Percentiles rank a stretch among this genome's conserved stretches.
These are phyloP conservation scores for Lobophora halterata DNA, from an alignment of 2,888 invertebrate species.

Conservation along the genomic window DNA sequence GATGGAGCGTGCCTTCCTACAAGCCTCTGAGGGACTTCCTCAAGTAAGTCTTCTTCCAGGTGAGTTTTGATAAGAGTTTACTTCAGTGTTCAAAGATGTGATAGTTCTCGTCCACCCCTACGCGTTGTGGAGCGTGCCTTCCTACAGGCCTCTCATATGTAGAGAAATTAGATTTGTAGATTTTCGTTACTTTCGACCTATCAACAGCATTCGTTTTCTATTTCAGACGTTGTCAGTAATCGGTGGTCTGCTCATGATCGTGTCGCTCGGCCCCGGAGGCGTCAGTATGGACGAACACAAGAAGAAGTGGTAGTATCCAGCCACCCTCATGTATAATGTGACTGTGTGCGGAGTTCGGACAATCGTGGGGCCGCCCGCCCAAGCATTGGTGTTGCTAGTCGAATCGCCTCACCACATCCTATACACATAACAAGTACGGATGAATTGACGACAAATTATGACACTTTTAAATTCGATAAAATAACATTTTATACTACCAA, in stretches of 20 bases:
- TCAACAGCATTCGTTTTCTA: neutral
- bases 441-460: too few species aligned
- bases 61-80: too few species aligned
- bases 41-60: conserved; percentile 99
- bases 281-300: conserved; percentile 99
- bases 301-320: conserved; percentile 92
- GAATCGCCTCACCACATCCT: conserved; percentile 20
- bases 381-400: conserved; percentile 26
- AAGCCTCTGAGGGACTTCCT: conserved; percentile 99
- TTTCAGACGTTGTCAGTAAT: conserved; percentile 98
- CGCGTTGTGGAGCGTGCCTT: conserved; percentile 98
- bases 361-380: too few species aligned
- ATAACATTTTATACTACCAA: too few species aligned
- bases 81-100: neutral
- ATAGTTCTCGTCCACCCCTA: conserved; percentile 91
- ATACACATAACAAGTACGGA: conserved; percentile 11
- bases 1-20: conserved; percentile 97
- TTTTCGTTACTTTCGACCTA: neutral
- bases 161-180: too few species aligned
- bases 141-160: conserved; percentile 97
- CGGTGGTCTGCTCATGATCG: conserved; percentile 98
- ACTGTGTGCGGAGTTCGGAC: too few species aligned
- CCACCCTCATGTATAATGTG: conserved; percentile 35
- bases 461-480: too few species aligned
- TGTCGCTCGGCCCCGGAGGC: conserved; percentile 98